Conservation (phyloP, 2,888 invertebrate genomes). For the Exocentrus adspersus region DNA sequence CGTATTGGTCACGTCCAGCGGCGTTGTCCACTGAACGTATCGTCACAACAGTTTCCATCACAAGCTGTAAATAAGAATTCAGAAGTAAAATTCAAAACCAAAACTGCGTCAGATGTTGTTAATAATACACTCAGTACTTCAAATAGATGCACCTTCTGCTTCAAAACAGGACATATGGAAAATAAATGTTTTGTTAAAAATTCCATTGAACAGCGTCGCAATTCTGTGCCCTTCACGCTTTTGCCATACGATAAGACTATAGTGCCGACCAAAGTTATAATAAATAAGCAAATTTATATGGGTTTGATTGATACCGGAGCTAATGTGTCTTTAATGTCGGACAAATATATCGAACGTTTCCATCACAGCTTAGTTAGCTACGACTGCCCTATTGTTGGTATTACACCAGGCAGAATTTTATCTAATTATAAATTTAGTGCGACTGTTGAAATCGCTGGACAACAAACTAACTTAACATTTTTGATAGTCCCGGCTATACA, state of each 20-base stretch:
- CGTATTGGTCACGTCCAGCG: background rate
- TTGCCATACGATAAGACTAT: background rate
- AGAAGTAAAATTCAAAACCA: too few species aligned
- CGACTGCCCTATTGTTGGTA: background rate
- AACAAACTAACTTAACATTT: constrained; percentile 8
- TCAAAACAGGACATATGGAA: constrained; percentile 18
- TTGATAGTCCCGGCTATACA: constrained; percentile 11
- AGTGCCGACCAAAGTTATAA: background rate
- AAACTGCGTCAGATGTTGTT: too few species aligned
- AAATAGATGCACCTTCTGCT: constrained; percentile 16
- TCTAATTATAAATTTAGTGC: constrained; percentile 21
- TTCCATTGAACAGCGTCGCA: constrained; percentile 20
- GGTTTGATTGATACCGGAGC: constrained; percentile 33
- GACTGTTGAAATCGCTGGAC: constrained; percentile 28
- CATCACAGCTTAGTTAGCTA: background rate
- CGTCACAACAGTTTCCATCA: background rate
- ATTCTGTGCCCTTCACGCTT: too few species aligned
- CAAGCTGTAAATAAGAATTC: too few species aligned
- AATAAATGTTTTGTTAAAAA: constrained; percentile 21
- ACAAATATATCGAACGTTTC: constrained; percentile 19
- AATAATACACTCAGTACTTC: too few species aligned
- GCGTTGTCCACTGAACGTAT: background rate
- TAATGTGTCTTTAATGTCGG: constrained; percentile 32
- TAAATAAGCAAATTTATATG: constrained; percentile 5
- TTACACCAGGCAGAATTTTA: constrained; percentile 7